A percentile compares a stretch with the other conserved stretches of the same genome.
These are phyloP conservation scores for Enteromius mattozi DNA, from an alignment of 2,797 vertebrate species.

Conservation along the genomic window DNA sequence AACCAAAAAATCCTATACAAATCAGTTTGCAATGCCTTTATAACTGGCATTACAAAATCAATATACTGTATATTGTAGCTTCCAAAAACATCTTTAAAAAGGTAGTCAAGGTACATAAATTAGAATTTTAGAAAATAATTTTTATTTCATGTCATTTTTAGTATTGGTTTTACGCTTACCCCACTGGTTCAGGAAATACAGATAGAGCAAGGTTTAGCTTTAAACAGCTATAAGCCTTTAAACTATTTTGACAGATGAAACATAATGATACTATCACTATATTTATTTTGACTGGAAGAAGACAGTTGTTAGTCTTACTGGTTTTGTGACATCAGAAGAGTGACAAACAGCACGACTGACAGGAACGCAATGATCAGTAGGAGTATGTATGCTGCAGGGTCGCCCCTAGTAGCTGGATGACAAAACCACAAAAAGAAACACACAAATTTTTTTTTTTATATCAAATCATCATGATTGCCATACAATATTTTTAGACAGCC, in stretches of 20 bases:
- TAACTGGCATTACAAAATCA: background rate
- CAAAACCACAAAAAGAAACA: background rate
- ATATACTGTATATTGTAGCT: background rate
- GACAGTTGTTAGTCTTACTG: constrained; percentile 77
- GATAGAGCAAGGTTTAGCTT: background rate
- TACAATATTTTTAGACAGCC: background rate
- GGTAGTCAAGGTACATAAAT: background rate
- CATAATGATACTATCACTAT: background rate
- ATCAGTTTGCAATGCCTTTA: background rate
- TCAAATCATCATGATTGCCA: background rate
- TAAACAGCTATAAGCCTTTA: background rate
- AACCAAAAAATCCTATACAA: background rate
- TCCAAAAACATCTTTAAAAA: background rate
- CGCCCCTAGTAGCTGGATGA: constrained; percentile 74
- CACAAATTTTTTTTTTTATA: background rate
- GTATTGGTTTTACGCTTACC: background rate
- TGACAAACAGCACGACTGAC: constrained; percentile 83
- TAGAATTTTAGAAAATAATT: too few species aligned
- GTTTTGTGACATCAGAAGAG: constrained; percentile 85
- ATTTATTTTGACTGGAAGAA: background rate
- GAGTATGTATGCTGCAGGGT: constrained; percentile 80
- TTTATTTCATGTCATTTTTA: background rate
- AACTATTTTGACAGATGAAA: background rate
- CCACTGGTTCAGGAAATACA: background rate
- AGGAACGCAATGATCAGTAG: constrained; percentile 86